Evolutionary conservation across 92 coral and sea anemone genomes (phyloP).

Genomic region (Epizoanthus illoricatus): DNA sequence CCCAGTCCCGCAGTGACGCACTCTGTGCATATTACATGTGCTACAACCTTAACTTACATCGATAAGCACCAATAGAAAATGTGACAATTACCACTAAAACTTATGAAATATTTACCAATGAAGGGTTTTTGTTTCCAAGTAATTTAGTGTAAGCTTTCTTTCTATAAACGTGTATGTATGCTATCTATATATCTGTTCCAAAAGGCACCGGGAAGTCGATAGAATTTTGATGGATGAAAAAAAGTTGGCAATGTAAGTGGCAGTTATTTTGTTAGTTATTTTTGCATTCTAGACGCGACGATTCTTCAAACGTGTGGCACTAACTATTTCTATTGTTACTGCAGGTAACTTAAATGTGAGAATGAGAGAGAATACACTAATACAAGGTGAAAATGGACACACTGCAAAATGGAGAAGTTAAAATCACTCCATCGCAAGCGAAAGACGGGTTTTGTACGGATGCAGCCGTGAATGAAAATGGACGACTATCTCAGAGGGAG

Average conservation of each 20-base stretch:
- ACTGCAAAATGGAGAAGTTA: constrained; percentile 16
- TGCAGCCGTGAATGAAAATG: neutral
- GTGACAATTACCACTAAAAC: constrained; percentile 12
- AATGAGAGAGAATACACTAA: constrained; percentile 1
- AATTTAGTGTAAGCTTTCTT: neutral
- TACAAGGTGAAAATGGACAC: constrained; percentile 19
- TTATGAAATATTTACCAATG: constrained; percentile 24
- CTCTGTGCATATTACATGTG: neutral
- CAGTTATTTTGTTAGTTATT: neutral
- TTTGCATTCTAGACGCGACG: neutral
- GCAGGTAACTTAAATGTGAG: neutral
- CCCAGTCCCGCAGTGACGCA: neutral
- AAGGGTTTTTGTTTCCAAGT: constrained; percentile 16
- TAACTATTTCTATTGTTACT: neutral
- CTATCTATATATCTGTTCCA: neutral
- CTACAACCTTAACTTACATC: neutral
- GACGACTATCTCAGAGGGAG: neutral
- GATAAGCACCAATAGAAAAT: constrained; percentile 16
- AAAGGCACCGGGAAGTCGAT: constrained; percentile 2
- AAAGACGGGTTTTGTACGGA: neutral
- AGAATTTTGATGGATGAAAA: neutral
- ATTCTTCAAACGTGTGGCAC: neutral
- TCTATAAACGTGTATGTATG: neutral
- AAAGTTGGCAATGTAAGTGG: constrained; percentile 4
- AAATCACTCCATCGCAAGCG: neutral